These are phyloP conservation scores for Orgyia antiqua DNA, from an alignment of 2,888 invertebrate species.

Conservation along the genomic window DNA sequence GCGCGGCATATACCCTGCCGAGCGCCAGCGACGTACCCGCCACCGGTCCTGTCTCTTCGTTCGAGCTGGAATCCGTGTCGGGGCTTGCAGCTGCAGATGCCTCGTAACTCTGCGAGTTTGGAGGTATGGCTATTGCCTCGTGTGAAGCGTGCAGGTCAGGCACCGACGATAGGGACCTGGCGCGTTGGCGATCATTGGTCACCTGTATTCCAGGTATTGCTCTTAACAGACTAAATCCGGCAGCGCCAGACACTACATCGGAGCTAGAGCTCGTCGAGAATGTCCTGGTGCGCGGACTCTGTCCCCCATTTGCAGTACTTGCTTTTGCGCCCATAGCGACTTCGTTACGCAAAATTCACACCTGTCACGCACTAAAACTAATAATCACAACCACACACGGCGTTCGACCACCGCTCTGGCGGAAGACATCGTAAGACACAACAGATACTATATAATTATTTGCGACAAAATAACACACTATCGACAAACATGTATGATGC, in stretches of 20 bases:
- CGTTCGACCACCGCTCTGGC: conserved; percentile 60
- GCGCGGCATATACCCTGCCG: conserved; percentile 90
- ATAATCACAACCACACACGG: conserved; percentile 66
- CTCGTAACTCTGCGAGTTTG: conserved; percentile 81
- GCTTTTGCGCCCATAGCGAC: conserved; percentile 89
- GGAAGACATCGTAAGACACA: conserved; percentile 71
- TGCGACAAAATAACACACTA: conserved; percentile 43
- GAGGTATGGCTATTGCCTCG: conserved; percentile 80
- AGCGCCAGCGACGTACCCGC: conserved; percentile 77
- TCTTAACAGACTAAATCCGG: conserved; percentile 84
- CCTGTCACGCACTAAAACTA: conserved; percentile 50
- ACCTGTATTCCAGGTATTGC: conserved; percentile 85
- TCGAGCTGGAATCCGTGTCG: conserved; percentile 83
- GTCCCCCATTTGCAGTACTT: conserved; percentile 87
- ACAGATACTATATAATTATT: conserved; percentile 30
- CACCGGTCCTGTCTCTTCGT: conserved; percentile 79
- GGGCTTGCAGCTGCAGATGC: conserved; percentile 81
- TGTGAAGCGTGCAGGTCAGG: conserved; percentile 83
- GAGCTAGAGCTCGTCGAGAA: conserved; percentile 86
- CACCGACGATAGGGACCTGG: conserved; percentile 89
- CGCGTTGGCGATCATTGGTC: conserved; percentile 88
- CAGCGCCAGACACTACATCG: conserved; percentile 78
- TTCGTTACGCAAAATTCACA: conserved; percentile 73
- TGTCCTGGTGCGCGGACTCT: conserved; percentile 85
- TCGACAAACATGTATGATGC: conserved; percentile 57